Conservation (phyloP, 2,888 invertebrate species). For the Hyppa rectilinea region DNA sequence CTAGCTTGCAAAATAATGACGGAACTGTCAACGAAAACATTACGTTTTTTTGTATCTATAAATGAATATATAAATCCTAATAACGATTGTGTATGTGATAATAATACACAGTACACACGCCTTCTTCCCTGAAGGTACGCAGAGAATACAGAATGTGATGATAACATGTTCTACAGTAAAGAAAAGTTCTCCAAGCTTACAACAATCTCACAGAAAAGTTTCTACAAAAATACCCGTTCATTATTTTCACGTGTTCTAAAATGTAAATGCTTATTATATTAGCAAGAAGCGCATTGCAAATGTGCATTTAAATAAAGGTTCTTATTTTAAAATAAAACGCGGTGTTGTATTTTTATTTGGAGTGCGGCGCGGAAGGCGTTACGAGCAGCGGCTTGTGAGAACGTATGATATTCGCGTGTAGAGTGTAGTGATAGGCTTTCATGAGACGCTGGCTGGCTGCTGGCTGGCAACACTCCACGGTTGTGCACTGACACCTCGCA, state of each 20-base stretch:
- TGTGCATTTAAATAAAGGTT: conserved; percentile 34
- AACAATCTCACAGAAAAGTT: conserved; percentile 28
- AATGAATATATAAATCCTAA: not conserved
- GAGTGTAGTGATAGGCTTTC: conserved; percentile 52
- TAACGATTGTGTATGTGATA: conserved; percentile 4
- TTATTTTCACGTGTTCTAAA: conserved; percentile 22
- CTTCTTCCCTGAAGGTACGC: too few species aligned
- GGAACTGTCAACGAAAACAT: conserved; percentile 12
- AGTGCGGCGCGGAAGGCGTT: conserved; percentile 13
- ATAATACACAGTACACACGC: too few species aligned
- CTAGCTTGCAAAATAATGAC: conserved; percentile 51
- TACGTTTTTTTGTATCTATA: conserved; percentile 20
- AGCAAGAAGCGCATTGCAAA: conserved; percentile 26
- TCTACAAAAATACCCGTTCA: conserved; percentile 16
- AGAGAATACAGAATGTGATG: too few species aligned
- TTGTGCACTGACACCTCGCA: conserved; percentile 26
- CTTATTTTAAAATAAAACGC: conserved; percentile 35
- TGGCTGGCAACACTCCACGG: conserved; percentile 60
- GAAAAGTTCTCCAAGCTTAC: conserved; percentile 7
- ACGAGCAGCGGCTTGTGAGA: conserved; percentile 22
- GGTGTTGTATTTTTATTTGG: conserved; percentile 45
- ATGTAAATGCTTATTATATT: conserved; percentile 34
- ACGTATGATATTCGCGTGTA: conserved; percentile 44
- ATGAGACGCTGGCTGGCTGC: conserved; percentile 50
- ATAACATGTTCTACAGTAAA: not conserved